Base-by-base conservation (phyloP, 2,113 vertebrate species). In the Brachyistius frenatus region DNA sequence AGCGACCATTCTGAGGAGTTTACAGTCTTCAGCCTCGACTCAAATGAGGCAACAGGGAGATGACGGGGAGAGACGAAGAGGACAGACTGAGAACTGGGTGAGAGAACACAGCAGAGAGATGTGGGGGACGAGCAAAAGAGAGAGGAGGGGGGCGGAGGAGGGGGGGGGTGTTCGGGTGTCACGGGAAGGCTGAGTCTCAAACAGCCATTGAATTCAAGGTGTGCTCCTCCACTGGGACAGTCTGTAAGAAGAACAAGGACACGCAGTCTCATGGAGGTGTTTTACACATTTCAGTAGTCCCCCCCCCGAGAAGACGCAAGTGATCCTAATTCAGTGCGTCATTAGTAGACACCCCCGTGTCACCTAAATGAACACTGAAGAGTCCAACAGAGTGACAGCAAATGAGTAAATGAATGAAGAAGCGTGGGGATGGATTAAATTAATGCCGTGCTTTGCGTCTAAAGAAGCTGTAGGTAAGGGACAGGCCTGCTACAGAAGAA, bases 1-100 rank as follows among this genome's bases (percentile, higher is more conserved):
- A 3, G 78, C 78, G 9, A 78, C 91, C 95, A 95, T 96, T 47
- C 8, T 88, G 73, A 83, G 3, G 4, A 58, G 53, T 64, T 36
- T 30, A 72, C 11, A 32, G 73, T 15, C 41, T 39, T 65, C 44
- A 64, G 14, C 33, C 70, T 75, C 37, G 41, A 31, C 14, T 57
- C 7, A 14, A 46, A 32, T 0, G 13, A 46, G 50, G 44, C 16
- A 16, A 62, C 32, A 13, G 62, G 50, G 31, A 41, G 54, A 13
- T 14, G 36, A 47, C 0, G 13, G 23, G 10, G 53, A 62, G 9
- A 6, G 7, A 41, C 16, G 36, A 15, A 46, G 35, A 30, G 9
- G 56, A 47, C 3, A 2, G 31, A 53, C 37, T 11, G 41, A 66
- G 60, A 61, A 2, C 0, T 23, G 9, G n/a, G 68, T 33, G 36